A percentile compares a stretch with the other conserved stretches of the same genome.
phyloP scores from a whole-genome alignment of 1,140 invertebrate genomes.

The Brachionus sp. region DNA sequence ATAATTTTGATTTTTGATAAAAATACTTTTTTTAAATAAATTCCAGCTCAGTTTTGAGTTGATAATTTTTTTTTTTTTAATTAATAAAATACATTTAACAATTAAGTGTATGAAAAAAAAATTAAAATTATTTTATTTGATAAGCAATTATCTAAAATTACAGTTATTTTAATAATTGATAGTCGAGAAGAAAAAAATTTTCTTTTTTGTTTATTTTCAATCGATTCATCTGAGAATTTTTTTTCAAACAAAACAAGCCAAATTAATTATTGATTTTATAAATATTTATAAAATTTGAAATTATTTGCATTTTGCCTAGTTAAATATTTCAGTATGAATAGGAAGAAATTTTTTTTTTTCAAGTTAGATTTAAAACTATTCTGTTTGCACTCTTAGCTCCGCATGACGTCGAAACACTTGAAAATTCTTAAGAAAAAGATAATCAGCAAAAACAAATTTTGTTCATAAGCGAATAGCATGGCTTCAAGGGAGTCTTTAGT shows the following conservation, averaged over 20 bases:
- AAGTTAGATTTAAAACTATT: background rate
- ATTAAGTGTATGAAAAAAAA: no score
- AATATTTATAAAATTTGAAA: background rate
- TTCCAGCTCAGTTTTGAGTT: no score
- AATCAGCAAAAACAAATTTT: background rate
- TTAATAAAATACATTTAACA: no score
- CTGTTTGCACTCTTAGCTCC: background rate
- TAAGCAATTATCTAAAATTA: no score
- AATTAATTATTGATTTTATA: slow-evolving; percentile 26
- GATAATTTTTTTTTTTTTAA: no score
- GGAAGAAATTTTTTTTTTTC: background rate
- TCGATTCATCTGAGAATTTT: slow-evolving; percentile 32
- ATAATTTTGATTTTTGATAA: no score
- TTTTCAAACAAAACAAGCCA: background rate
- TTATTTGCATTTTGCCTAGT: slow-evolving; percentile 1
- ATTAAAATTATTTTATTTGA: no score
- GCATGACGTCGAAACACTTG: slow-evolving; percentile 1
- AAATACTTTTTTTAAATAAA: no score
- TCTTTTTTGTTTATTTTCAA: slow-evolving; percentile 2
- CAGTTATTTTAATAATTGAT: no score
- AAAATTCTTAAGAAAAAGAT: background rate
- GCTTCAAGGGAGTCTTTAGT: slow-evolving; percentile 31
- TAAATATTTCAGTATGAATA: background rate
- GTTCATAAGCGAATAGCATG: background rate
- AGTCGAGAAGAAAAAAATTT: background rate